Evolutionary conservation across 2,797 vertebrate genomes (phyloP), one percentile per base, ranked within the genome.

Genomic region (Oreochromis mossambicus): DNA sequence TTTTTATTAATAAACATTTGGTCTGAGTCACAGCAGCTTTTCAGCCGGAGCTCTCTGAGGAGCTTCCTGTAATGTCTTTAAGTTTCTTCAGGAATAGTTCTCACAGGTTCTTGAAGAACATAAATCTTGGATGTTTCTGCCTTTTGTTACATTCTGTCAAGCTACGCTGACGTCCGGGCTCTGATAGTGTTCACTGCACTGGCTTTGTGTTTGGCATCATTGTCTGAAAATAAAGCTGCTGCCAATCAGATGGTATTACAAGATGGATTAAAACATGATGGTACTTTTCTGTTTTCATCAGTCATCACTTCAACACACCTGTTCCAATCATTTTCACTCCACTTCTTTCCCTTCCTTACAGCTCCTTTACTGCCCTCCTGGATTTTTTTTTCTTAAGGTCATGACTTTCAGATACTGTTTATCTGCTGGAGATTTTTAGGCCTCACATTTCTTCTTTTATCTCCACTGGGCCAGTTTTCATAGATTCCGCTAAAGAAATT

Each of bases 141-240:
- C 32, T 12, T n/a, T 63, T 36, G 58, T 36, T 63, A 19, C 17
- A 63, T 36, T 63, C 32, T 63, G 58, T 63, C 17, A 63, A n/a
- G 58, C 32, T 12, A 66, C 2, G 3, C n/a, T 21, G 61, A 66
- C 3, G 0, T 0, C 29, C 0, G 0, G 61, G 19, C 11, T 66
- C 61, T 38, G 34, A 5, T 38, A 66, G 34, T 66, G 61, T 38
- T 63, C 58, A 7, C 17, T 6, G 10, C 58, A 36, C 29, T 63
- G 58, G 1, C 2, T 0, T 36, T 36, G 32, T 63, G 58, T 36
- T 36, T 63, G 58, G 32, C 32, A 36, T 63, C 32, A 3, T 8
- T 63, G 58, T 63, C 58, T 63, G 58, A 63, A 63, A 63, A 36
- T 63, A 36, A 63, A 63, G 58, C 10, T 63, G 58, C 6, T 63